Base-by-base conservation (phyloP, 2,797 vertebrate species). In the Synaphobranchus kaupii region DNA sequence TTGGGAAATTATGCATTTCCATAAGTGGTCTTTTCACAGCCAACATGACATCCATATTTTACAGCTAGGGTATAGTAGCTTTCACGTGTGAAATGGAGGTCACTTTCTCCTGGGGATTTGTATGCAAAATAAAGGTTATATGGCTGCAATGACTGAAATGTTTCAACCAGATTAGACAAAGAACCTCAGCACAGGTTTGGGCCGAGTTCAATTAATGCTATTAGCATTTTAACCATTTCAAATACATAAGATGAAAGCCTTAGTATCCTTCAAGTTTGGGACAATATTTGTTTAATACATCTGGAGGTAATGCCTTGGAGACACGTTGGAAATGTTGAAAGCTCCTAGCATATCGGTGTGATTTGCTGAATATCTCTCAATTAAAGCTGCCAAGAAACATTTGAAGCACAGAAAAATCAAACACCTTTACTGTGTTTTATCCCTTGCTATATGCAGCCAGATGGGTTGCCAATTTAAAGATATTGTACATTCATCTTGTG, bases 181-280 rank as follows among this genome's bases (percentile, higher is more conserved):
- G 22, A 28, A 68, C 13, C n/a, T 17, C 15, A n/a, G 15, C 52
- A 60, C 4, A 60, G 71, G 34, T 60, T 48, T 44, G 71, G 54
- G 68, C 34, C 20, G 34, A 31, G 54, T 63, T 56, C 60, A 81
- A 63, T 86, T 76, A 47, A 56, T 80, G 31, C n/a, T 83, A 83
- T 50, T 28, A 56, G 56, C 50, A 83, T 52, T 83, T 48, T 17
- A 44, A 52, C n/a, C 22, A 48, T 78, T 60, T 44, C 34, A 66
- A 48, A 28, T 47, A 7, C 0, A n/a, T 81, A 25, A 56, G 25
- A 50, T 4, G 31, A 4, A 4, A 47, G 68, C 28, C 8, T 22
- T n/a, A 9, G 3, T 44, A 12, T 12, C 1, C 82, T 83, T 39
- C 56, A 25, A 1, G 48, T 1, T 10, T 10, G 28, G 9, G 50